Evolutionary conservation across 2,888 invertebrate genomes (phyloP).

Genomic region (Malthinus flaveolus): DNA sequence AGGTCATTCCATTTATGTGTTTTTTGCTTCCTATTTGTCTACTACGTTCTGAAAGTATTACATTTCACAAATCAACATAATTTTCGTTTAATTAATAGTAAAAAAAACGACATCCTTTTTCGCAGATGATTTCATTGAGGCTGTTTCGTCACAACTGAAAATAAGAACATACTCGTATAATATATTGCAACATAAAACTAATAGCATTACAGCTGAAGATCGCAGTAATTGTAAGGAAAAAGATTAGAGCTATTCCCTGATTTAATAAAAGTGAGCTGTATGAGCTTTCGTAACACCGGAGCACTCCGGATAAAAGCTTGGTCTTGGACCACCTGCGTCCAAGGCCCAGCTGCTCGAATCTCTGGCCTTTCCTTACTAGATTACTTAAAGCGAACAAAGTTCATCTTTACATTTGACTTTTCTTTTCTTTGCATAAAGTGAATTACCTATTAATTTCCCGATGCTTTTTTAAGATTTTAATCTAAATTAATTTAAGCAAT

Average conservation of each 20-base stretch:
- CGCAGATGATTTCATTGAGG: constrained; percentile 26
- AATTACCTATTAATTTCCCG: neutral
- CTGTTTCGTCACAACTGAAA: constrained; percentile 15
- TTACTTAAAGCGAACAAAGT: constrained; percentile 38
- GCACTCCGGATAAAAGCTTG: constrained; percentile 49
- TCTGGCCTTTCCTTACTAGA: constrained; percentile 46
- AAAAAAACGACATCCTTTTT: constrained; percentile 25
- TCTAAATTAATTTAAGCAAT: no score
- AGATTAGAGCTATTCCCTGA: constrained; percentile 48
- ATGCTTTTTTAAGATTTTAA: no score
- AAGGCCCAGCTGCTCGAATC: constrained; percentile 47
- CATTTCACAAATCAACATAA: constrained; percentile 30
- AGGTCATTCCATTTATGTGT: constrained; percentile 39
- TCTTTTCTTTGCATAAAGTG: neutral
- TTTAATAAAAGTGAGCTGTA: constrained; percentile 46
- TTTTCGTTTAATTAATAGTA: constrained; percentile 22
- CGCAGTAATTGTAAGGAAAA: constrained; percentile 36
- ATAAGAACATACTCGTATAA: neutral
- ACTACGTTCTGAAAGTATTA: constrained; percentile 18
- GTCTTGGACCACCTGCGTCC: constrained; percentile 44
- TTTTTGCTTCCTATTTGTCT: constrained; percentile 35
- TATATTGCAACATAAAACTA: constrained; percentile 14
- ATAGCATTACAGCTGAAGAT: constrained; percentile 13
- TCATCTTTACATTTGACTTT: constrained; percentile 22
- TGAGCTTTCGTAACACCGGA: constrained; percentile 25